These are phyloP conservation scores for Porites divaricata DNA, from an alignment of 92 coral and sea anemone genomes.

Conservation along the genomic window DNA sequence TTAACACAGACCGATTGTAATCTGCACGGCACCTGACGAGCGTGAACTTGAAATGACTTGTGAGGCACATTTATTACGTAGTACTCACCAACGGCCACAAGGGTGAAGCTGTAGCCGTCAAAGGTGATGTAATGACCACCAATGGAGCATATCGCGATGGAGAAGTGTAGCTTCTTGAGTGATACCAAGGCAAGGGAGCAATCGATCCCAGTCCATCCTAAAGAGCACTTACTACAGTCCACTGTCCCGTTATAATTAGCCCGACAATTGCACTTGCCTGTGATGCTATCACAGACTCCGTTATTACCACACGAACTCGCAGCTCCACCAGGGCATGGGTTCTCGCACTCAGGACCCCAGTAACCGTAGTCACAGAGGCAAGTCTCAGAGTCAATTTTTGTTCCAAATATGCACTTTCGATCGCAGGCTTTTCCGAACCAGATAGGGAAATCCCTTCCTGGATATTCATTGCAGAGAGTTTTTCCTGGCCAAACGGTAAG, in stretches of 20 bases:
- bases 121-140: constrained; percentile 90
- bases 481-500: constrained; percentile 88
- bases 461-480: constrained; percentile 84
- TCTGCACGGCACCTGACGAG: constrained; percentile 89
- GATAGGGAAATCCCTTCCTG: constrained; percentile 81
- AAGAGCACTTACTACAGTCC: constrained; percentile 80
- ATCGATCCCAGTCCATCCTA: constrained; percentile 88
- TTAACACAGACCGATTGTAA: constrained; percentile 85
- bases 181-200: constrained; percentile 82
- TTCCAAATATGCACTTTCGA: constrained; percentile 68
- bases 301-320: constrained; percentile 85
- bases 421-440: constrained; percentile 90
- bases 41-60: constrained; percentile 71
- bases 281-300: constrained; percentile 71
- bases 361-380: constrained; percentile 90
- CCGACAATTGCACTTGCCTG: constrained; percentile 78
- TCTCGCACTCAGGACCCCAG: constrained; percentile 89
- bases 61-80: constrained; percentile 61
- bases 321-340: constrained; percentile 91
- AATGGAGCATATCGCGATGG: constrained; percentile 68
- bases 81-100: constrained; percentile 83
- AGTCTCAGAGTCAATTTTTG: constrained; percentile 35
- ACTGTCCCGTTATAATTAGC: constrained; percentile 84
- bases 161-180: constrained; percentile 40
- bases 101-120: constrained; percentile 89